Evolutionary conservation across 2,113 vertebrate genomes (phyloP), one percentile per base, ranked within the genome.

Genomic region (Menidia beryllina): DNA sequence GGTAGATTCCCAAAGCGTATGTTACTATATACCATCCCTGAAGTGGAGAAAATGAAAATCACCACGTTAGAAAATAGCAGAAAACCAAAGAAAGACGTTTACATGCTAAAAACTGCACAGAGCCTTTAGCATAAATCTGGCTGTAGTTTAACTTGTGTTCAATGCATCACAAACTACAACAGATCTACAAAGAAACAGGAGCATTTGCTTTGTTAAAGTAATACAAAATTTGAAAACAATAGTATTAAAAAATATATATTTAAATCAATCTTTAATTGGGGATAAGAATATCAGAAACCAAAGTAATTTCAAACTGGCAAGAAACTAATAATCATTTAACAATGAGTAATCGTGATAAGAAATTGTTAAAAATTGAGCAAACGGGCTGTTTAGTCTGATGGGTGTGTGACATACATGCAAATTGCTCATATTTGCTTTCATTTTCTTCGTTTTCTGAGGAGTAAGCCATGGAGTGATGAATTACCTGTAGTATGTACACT

Each of bases 401-500:
- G 30, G 7, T 2, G 30, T n/a, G n/a, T n/a, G n/a, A n/a, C n/a
- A n/a, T n/a, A n/a, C 30, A 34, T 30, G n/a, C 11, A 30, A 19
- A 55, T 55, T 34, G 13, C 4, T 34, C 53, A 59, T n/a, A 8
- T 23, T 20, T 3, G 9, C 9, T 50, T 36, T 26, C 13, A 43
- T 54, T 9, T 36, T 48, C 25, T 43, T 5, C 13, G 17, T 11
- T 63, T 11, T 4, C 0, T 38, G 2, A 49, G 6, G 17, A 54
- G 15, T 12, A 1, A 21, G 23, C 4, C 57, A 57, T 1, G 4
- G 30, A 5, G 7, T 70, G 51, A 43, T 34, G 6, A 49, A 8
- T 75, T 84, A 98, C 98, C 96, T 99, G 98, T 89, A 99, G 93
- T 93, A 99, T 94, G 94, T 99, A 99, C 84, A 99, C 98, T 91